These are phyloP conservation scores for Hypanus sabinus DNA, from an alignment of 2,113 vertebrate genomes.

Conservation along the genomic window DNA sequence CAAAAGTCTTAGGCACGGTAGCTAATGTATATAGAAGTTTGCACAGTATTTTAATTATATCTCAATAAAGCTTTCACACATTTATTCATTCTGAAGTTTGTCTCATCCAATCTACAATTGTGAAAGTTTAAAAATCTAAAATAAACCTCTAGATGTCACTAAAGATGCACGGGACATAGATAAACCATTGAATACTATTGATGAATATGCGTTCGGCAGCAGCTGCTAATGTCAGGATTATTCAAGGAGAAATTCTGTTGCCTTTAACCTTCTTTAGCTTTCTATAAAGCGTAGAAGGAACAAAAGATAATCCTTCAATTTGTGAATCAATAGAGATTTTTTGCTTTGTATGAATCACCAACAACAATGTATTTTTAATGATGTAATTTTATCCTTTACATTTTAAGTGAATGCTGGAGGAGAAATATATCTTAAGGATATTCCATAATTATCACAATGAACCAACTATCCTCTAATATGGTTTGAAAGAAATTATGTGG, in stretches of 20 bases:
- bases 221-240: not conserved
- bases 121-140: not conserved
- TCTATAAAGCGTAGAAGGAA: not conserved
- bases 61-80: not conserved
- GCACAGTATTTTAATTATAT: not conserved
- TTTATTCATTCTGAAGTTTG: not conserved
- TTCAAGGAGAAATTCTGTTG: constrained; percentile 13
- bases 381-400: not conserved
- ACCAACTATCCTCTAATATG: not conserved
- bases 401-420: not conserved
- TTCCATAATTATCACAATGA: not conserved
- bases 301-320: not conserved
- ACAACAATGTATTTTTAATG: not conserved
- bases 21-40: too few species aligned
- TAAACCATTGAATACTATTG: not conserved
- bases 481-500: not conserved
- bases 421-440: not conserved
- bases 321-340: not conserved
- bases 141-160: constrained; percentile 24
- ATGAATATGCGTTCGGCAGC: not conserved
- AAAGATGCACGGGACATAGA: not conserved
- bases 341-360: not conserved
- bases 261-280: constrained; percentile 15
- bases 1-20: too few species aligned
- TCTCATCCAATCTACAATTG: not conserved